Base-by-base conservation (phyloP, 1,140 invertebrate species). In the Trachelipus rathkii region DNA sequence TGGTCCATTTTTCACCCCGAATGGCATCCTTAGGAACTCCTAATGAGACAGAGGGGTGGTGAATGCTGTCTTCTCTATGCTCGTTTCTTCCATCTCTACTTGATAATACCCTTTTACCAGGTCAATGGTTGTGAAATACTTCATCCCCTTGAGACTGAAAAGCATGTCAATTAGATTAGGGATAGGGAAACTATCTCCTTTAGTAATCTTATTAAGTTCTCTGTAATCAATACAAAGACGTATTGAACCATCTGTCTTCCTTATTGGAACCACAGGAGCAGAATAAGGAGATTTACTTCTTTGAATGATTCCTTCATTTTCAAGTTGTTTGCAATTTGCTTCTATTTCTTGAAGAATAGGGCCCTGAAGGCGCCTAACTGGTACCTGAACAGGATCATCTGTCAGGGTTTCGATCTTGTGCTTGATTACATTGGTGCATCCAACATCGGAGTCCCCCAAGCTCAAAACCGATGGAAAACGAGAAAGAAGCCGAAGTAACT, bases 1-100 rank as follows among this genome's bases (percentile, higher is more conserved):
- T 0, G 69, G 69, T 11, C 23, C 69, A 71, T 71, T 71, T 15
- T 71, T 24, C 2, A 71, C 23, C 43, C 69, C 23, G 10, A 71
- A 71, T 11, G 23, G 23, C 69, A 71, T 24, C 13, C 69, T 24
- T 15, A 24, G 43, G 21, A 71, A 71, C 21, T 71, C 10, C 23
- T 23, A 71, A 44, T 71, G 69, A 44, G 13, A n/a, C 60, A 44
- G 9, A 71, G 82, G 82, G 7, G 83, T 85, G n/a, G 78, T 82
- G 68, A 89, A 88, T 0, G 86, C 86, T 0, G 87, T 89, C 83
- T 87, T 88, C 10, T 83, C 78, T 8, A 80, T 83, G 69, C 83
- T 82, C 0, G 75, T 46, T 33, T 77, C 60, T 7, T 84, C 82
- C 9, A 88, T 68, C 10, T 74, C 73, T 10, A 88, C 78, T 80